Percentiles rank a stretch among this genome's conserved stretches.
These are phyloP conservation scores for Oostethus manadensis DNA, from an alignment of 2,113 vertebrate species.

Conservation along the genomic window DNA sequence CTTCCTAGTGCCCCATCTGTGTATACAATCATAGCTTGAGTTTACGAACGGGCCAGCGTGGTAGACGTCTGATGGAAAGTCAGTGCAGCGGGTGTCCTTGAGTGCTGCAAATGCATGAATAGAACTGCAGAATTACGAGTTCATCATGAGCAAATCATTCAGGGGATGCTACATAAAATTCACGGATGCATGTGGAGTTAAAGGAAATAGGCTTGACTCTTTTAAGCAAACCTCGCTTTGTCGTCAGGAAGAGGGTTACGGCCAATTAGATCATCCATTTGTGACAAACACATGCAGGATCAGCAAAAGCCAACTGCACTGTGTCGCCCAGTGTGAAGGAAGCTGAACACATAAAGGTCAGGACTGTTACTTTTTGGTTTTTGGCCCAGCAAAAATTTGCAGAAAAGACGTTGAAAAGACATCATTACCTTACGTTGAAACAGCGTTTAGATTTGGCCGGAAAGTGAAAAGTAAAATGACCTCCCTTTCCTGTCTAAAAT, in stretches of 20 bases:
- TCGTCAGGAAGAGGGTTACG: conserved; percentile 52
- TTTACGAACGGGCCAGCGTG: conserved; percentile 28
- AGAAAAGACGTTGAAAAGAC: too few relatives aligned
- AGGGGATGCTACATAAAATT: background rate
- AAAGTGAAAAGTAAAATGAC: too few relatives aligned
- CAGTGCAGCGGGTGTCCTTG: conserved; percentile 17
- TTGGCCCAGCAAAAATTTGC: too few relatives aligned
- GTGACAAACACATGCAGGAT: conserved; percentile 54
- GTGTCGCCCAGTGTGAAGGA: conserved; percentile 33
- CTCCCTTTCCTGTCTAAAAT: too few relatives aligned
- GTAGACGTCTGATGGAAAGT: background rate
- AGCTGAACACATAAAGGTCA: conserved; percentile 43
- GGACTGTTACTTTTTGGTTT: conserved; percentile 36
- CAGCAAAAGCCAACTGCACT: conserved; percentile 57
- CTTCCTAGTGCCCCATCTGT: conserved; percentile 20
- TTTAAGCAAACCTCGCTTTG: conserved; percentile 43
- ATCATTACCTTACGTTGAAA: too few relatives aligned
- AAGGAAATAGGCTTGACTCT: conserved; percentile 12
- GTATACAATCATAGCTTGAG: conserved; percentile 53
- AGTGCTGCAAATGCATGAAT: background rate
- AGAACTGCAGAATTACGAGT: conserved; percentile 1
- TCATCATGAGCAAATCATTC: too few relatives aligned
- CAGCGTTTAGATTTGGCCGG: too few relatives aligned
- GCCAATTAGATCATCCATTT: conserved; percentile 60
- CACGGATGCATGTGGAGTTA: background rate